Percentiles rank a stretch among this genome's conserved stretches.
These are phyloP conservation scores for Eriosoma lanigerum DNA, from an alignment of 1,140 invertebrate genomes.

Conservation along the genomic window DNA sequence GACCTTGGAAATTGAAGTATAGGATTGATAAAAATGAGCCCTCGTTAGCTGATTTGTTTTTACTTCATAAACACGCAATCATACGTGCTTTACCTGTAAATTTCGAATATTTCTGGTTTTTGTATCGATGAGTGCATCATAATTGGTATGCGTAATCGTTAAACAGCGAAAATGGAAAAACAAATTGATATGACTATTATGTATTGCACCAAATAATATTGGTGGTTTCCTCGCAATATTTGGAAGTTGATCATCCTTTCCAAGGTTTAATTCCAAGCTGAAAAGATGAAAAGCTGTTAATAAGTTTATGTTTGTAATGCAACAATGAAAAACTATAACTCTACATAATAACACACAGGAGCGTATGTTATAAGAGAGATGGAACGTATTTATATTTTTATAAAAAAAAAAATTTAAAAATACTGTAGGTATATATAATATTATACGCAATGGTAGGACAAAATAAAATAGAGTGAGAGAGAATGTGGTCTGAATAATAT, in stretches of 20 bases:
- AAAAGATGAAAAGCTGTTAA: too few species aligned
- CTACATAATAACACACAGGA: too few species aligned
- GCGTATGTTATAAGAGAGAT: too few species aligned
- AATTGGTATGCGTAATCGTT: neutral
- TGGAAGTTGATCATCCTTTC: neutral
- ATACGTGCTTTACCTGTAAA: neutral
- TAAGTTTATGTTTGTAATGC: too few species aligned
- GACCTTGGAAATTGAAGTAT: too few species aligned
- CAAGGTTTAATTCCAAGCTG: constrained; percentile 7
- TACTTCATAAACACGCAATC: too few species aligned
- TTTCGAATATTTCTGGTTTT: neutral
- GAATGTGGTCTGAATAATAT: neutral
- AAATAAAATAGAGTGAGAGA: neutral
- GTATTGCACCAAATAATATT: neutral
- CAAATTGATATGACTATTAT: neutral
- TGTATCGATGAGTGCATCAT: neutral
- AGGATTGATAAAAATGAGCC: too few species aligned
- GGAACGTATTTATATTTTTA: too few species aligned
- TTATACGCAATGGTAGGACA: neutral
- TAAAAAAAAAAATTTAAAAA: too few species aligned
- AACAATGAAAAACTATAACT: neutral
- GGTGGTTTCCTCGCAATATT: neutral
- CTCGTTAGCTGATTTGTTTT: too few species aligned
- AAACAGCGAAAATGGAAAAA: neutral
- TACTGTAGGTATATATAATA: neutral